A percentile compares a stretch with the other conserved stretches of the same genome.
Conservation (phyloP, 37 sponge, comb jelly and placozoan species). For the Theonella swinhoei region DNA sequence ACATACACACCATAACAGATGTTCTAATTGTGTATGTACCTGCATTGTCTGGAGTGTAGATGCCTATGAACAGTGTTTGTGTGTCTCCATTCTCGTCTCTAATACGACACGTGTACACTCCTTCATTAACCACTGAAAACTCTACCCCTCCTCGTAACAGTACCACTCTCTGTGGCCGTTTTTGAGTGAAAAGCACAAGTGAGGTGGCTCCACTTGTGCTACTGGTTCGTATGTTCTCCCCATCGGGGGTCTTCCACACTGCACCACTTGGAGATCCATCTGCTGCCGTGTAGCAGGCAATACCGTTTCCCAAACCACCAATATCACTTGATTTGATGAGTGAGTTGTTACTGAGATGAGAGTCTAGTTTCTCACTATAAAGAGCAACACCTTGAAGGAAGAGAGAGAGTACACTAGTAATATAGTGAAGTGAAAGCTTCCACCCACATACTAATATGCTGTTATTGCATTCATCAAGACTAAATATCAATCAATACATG, state of each 20-base stretch:
- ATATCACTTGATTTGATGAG: not conserved
- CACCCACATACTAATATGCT: too few species aligned
- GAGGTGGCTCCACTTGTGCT: not conserved
- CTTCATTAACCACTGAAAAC: constrained; percentile 6
- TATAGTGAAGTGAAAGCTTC: too few species aligned
- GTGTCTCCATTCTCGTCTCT: constrained; percentile 10
- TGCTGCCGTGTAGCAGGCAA: not conserved
- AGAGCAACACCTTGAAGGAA: not conserved
- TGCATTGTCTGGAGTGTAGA: constrained; percentile 15
- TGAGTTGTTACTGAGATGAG: not conserved
- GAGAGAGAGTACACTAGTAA: not conserved
- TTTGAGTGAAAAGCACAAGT: not conserved
- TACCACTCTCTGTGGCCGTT: not conserved
- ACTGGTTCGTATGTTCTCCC: not conserved
- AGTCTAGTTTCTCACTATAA: not conserved
- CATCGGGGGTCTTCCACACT: not conserved
- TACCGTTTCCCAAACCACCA: not conserved
- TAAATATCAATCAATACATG: too few species aligned
- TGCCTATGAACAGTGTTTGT: constrained; percentile 25
- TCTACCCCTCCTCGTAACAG: not conserved
- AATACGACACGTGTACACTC: constrained; percentile 40
- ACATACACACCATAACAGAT: not conserved
- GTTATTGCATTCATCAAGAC: too few species aligned
- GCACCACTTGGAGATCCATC: not conserved
- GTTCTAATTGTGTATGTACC: too few species aligned